Conservation (phyloP, 2,113 vertebrate genomes). For the Struthidea cinerea region DNA sequence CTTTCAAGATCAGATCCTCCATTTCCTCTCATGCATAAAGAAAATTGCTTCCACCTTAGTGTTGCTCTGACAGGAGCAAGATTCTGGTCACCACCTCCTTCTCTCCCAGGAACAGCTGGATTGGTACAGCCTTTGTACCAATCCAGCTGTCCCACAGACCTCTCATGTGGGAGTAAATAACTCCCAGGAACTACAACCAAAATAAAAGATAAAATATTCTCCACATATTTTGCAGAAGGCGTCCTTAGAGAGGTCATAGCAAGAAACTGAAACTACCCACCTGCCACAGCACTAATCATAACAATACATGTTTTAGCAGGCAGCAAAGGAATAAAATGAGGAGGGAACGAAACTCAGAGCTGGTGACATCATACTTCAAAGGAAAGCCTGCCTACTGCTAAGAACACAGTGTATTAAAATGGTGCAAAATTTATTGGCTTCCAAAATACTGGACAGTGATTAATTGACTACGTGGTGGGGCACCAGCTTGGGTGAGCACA, state of each 20-base stretch:
- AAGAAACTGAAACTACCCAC: not conserved
- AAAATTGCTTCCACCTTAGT: not conserved
- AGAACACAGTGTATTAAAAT: not conserved
- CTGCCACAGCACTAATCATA: not conserved
- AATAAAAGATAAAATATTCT: not conserved
- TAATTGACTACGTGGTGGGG: constrained; percentile 31
- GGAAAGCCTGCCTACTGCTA: not conserved
- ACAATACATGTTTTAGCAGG: not conserved
- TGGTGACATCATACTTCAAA: constrained; percentile 18
- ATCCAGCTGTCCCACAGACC: too few species aligned
- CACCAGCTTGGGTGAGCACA: constrained; percentile 16
- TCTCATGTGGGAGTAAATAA: not conserved
- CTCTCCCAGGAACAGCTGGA: not conserved
- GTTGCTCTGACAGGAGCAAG: not conserved
- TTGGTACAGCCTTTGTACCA: not conserved
- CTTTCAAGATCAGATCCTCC: not conserved
- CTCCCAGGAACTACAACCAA: not conserved
- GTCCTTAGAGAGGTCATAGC: not conserved
- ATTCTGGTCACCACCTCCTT: not conserved
- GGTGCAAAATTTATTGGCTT: constrained; percentile 1
- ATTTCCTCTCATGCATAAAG: not conserved
- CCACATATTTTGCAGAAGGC: not conserved
- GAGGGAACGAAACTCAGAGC: not conserved
- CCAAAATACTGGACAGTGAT: constrained; percentile 51
- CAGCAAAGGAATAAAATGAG: not conserved